These are phyloP conservation scores for Clarias pachynema DNA, from an alignment of 2,797 vertebrate species.

Conservation along the genomic window DNA sequence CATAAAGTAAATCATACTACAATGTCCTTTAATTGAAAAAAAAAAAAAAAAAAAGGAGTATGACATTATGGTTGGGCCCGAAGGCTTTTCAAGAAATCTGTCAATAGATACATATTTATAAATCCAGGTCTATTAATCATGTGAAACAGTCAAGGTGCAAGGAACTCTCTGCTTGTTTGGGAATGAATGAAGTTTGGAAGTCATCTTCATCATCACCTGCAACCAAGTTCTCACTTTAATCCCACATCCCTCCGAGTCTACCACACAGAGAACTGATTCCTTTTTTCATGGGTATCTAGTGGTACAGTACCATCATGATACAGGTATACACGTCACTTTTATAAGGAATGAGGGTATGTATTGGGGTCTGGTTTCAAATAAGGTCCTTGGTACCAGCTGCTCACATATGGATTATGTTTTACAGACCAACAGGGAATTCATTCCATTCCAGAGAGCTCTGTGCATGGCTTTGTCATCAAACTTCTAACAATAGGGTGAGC, in stretches of 20 bases:
- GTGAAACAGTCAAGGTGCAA: neutral
- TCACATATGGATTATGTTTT: neutral
- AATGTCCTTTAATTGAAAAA: neutral
- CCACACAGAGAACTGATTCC: neutral
- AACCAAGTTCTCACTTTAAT: neutral
- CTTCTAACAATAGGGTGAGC: neutral
- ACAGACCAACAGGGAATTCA: neutral
- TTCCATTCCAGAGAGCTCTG: neutral
- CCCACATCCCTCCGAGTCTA: neutral
- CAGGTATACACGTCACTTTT: neutral
- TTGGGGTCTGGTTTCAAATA: neutral
- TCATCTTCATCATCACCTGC: neutral
- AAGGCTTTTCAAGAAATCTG: neutral
- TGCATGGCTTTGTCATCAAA: neutral
- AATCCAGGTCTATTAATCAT: neutral
- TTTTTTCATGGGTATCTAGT: neutral
- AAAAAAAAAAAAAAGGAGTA: neutral
- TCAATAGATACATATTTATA: neutral
- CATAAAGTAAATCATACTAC: neutral
- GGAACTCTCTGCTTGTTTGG: neutral
- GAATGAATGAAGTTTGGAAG: neutral
- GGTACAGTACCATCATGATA: neutral
- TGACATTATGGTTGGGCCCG: neutral
- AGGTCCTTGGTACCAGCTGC: too few species aligned
- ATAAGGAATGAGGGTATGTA: neutral